Percentiles rank a stretch among this genome's conserved stretches.
Conservation (phyloP, 2,888 invertebrate species). For the Lagria hirta region DNA sequence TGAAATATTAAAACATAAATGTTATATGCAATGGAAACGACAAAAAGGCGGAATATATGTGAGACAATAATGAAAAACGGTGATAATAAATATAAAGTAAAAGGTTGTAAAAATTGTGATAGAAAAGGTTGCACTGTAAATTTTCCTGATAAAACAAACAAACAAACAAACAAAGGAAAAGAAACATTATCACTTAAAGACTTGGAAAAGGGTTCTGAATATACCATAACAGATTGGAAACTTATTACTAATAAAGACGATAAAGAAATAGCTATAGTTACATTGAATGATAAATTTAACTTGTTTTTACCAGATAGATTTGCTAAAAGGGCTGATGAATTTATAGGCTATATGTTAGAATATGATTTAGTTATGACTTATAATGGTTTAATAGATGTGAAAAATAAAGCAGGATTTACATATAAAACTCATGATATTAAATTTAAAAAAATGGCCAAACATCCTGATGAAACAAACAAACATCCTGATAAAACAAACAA, state of each 20-base stretch:
- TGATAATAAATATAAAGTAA: conserved; percentile 15
- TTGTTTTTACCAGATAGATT: conserved; percentile 9
- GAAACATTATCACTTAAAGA: conserved; percentile 9
- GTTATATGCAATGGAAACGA: conserved; percentile 17
- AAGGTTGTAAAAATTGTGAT: conserved; percentile 15
- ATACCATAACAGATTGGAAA: conserved; percentile 6
- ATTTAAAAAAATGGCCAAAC: conserved; percentile 8
- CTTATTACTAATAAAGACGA: conserved; percentile 6
- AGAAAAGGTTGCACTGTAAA: conserved; percentile 13
- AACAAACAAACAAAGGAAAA: conserved; percentile 10
- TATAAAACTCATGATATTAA: conserved; percentile 9
- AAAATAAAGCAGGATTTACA: conserved; percentile 9
- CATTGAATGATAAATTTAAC: conserved; percentile 6
- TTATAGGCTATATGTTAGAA: conserved; percentile 9
- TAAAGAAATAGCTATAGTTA: conserved; percentile 8
- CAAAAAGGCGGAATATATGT: conserved; percentile 18
- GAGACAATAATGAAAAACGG: conserved; percentile 13
- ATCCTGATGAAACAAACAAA: conserved; percentile 7
- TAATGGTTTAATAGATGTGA: conserved; percentile 8
- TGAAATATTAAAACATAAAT: conserved; percentile 14
- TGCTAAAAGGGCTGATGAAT: conserved; percentile 6
- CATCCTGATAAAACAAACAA: conserved; percentile 5
- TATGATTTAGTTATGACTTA: conserved; percentile 9
- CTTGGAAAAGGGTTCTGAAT: conserved; percentile 8
- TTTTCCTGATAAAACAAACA: conserved; percentile 12